Evolutionary conservation across 2,888 invertebrate genomes (phyloP).

Genomic region (Mactromeris polynyma): DNA sequence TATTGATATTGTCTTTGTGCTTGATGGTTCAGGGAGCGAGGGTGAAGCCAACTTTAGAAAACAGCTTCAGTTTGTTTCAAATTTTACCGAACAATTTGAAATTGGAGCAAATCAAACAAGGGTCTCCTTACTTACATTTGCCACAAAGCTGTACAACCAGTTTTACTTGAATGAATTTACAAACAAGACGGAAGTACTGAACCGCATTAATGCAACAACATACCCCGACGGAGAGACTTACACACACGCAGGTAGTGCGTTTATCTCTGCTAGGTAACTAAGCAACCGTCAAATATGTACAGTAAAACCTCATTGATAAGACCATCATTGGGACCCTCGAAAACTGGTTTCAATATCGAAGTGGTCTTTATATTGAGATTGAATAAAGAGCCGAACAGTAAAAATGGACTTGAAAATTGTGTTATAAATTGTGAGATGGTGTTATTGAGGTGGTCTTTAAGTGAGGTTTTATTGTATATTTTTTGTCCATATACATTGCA

Average conservation of each 20-base stretch:
- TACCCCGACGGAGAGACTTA: slow-evolving; percentile 58
- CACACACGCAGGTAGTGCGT: slow-evolving; percentile 46
- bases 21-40: slow-evolving; percentile 74
- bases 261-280: not conserved
- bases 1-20: slow-evolving; percentile 71
- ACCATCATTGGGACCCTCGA: no score
- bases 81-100: slow-evolving; percentile 67
- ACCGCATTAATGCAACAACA: slow-evolving; percentile 21
- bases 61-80: slow-evolving; percentile 69
- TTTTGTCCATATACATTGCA: no score
- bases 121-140: slow-evolving; percentile 69
- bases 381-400: no score
- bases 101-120: slow-evolving; percentile 67
- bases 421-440: no score
- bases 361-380: no score
- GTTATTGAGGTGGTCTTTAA: no score
- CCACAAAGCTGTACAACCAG: slow-evolving; percentile 56
- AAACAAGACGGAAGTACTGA: slow-evolving; percentile 24
- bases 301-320: no score
- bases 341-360: no score
- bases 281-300: no score
- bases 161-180: slow-evolving; percentile 67
- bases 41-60: slow-evolving; percentile 70
- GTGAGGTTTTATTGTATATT: no score
- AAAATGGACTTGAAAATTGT: no score